Percentiles rank a stretch among this genome's conserved stretches.
Evolutionary conservation across 1,140 invertebrate genomes (phyloP).

Genomic region (Pteromalus puparum): DNA sequence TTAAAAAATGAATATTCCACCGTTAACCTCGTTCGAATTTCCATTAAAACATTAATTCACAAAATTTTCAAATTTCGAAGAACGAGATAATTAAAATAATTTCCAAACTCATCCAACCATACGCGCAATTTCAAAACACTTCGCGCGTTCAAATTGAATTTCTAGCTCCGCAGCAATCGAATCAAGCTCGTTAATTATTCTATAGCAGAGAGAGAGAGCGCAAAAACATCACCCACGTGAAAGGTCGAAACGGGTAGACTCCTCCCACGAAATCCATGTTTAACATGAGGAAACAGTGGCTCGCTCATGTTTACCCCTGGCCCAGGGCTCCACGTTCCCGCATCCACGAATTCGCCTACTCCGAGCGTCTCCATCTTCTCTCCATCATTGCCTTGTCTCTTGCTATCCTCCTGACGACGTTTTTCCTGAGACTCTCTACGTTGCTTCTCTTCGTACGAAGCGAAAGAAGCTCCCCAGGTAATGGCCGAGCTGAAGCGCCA

Average conservation of each 20-base stretch:
- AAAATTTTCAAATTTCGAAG: too few species aligned
- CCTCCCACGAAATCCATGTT: conserved; percentile 86
- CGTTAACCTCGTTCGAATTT: too few species aligned
- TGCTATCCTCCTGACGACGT: not conserved
- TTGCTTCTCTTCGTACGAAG: conserved; percentile 57
- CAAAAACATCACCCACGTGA: conserved; percentile 77
- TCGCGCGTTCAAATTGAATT: too few species aligned
- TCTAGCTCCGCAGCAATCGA: too few species aligned
- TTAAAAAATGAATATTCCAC: too few species aligned
- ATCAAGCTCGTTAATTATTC: too few species aligned
- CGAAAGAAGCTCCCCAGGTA: conserved; percentile 79
- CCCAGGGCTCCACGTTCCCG: conserved; percentile 84
- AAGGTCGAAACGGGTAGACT: conserved; percentile 81
- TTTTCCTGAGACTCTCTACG: not conserved
- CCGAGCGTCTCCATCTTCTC: not conserved
- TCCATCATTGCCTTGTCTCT: too few species aligned
- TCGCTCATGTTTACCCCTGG: conserved; percentile 82
- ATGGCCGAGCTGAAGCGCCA: conserved; percentile 82
- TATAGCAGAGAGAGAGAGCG: too few species aligned
- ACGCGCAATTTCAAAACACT: too few species aligned
- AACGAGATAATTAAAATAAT: too few species aligned
- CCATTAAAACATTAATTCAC: too few species aligned
- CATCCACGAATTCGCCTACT: conserved; percentile 74
- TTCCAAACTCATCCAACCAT: too few species aligned
- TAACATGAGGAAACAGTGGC: conserved; percentile 86